Evolutionary conservation across 2,113 vertebrate species (phyloP).

Genomic region (Corythaeola cristata): DNA sequence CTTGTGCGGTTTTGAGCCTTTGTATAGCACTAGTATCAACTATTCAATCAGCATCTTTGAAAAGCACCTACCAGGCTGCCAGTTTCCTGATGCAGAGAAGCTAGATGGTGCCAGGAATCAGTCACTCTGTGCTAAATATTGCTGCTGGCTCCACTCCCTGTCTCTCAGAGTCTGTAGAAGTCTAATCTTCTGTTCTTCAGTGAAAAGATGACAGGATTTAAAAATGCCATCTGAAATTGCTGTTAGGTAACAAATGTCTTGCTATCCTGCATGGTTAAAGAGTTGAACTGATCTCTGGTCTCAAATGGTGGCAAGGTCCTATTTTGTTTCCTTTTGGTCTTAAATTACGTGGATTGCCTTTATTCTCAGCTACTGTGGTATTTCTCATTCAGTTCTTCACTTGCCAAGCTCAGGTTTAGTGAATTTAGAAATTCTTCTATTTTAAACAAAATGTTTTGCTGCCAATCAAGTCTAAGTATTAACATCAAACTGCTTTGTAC

Average conservation of each 20-base stretch:
- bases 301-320: neutral
- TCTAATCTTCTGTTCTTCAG: slow-evolving; percentile 29
- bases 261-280: neutral
- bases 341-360: neutral
- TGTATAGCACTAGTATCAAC: slow-evolving; percentile 7
- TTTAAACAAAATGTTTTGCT: neutral
- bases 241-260: slow-evolving; percentile 27
- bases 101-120: slow-evolving; percentile 54
- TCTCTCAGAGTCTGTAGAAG: slow-evolving; percentile 32
- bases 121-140: slow-evolving; percentile 56
- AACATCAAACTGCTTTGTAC: neutral
- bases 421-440: neutral
- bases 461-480: neutral
- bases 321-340: neutral
- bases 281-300: neutral
- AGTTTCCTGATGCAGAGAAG: slow-evolving; percentile 19
- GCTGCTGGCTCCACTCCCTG: slow-evolving; percentile 39
- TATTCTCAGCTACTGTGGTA: neutral
- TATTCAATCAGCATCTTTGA: slow-evolving; percentile 26
- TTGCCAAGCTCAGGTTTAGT: neutral
- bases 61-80: slow-evolving; percentile 39
- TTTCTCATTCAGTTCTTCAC: neutral
- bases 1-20: neutral
- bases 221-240: slow-evolving; percentile 2
- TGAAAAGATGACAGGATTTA: slow-evolving; percentile 17